Base-by-base conservation (phyloP, 1,140 invertebrate genomes). In the Neelides sp. region DNA sequence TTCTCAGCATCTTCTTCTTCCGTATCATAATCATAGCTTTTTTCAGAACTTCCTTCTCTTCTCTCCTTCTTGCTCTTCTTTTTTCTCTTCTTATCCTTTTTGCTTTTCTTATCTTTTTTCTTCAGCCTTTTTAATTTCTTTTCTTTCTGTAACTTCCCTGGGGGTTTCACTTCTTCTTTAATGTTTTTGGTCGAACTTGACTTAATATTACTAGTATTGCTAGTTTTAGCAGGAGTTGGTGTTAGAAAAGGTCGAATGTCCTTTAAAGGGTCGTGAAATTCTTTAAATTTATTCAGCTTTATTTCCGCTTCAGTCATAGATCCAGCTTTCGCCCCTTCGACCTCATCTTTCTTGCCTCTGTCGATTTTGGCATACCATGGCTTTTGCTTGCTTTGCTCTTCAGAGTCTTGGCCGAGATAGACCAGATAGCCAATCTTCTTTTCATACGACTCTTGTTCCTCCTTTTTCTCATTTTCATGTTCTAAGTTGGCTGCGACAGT, bases 351-450 rank as follows among this genome's bases (percentile, higher is more conserved):
- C 54, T 72, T 66, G 22, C 71, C 68, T 44, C 82, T 82, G 17
- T 49, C 34, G 28, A 76, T 59, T 55, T 79, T 71, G 64, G 85
- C 77, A 69, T 88, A 91, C 85, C 86, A 91, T 59, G 80, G 84
- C 52, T 75, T 76, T 59, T 80, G 79, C 15, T 81, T 82, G 1
- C 80, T 75, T 8, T 79, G 75, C 70, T 96, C 91, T 66, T 86
- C 79, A 39, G 87, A 83, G 65, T 91, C 85, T 70, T 98, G 92
- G 0, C 91, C 93, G 42, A 98, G 73, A 72, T 96, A 97, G 35
- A 89, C 96, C 15, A 98, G 71, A 64, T 92, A 85, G 1, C 94
- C 94, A 63, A 98, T 93, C 70, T 91, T 86, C 64, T 96, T 96
- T 66, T 98, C 94, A 76, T 93, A 96, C 62, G 93, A 88, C 67